Conservation (phyloP, 2,797 vertebrate species). For the Champsocephalus esox region DNA sequence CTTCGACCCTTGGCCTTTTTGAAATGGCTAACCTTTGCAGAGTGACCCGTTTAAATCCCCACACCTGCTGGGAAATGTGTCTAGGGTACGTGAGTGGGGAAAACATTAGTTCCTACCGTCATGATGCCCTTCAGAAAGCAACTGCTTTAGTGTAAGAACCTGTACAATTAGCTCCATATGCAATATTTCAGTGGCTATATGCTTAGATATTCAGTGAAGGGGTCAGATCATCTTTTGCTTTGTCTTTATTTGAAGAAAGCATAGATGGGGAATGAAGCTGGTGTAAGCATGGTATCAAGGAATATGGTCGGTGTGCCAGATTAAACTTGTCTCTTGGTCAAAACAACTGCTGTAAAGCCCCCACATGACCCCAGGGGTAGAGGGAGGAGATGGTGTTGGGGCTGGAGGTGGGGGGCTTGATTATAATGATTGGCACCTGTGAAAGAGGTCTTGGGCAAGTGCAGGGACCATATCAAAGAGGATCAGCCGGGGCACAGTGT, state of each 20-base stretch:
- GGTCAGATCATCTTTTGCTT: not conserved
- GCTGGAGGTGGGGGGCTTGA: constrained; percentile 52
- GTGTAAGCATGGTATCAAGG: constrained; percentile 57
- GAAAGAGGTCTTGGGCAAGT: constrained; percentile 73
- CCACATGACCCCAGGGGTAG: constrained; percentile 10
- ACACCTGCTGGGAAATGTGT: constrained; percentile 42
- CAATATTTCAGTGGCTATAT: not conserved
- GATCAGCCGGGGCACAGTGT: constrained; percentile 73
- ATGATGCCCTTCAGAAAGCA: constrained; percentile 15
- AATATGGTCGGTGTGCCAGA: constrained; percentile 46
- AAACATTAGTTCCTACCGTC: constrained; percentile 32
- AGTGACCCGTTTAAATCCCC: constrained; percentile 57
- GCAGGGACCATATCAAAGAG: constrained; percentile 79
- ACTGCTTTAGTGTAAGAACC: not conserved
- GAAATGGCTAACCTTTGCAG: constrained; percentile 59
- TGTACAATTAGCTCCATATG: not conserved
- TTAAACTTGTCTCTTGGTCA: constrained; percentile 57
- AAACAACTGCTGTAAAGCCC: constrained; percentile 32
- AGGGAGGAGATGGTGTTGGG: constrained; percentile 36
- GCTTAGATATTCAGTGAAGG: not conserved
- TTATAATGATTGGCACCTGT: constrained; percentile 79
- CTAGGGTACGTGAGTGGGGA: constrained; percentile 21
- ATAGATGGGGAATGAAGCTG: constrained; percentile 29
- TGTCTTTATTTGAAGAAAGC: constrained; percentile 23
- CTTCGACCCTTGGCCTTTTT: constrained; percentile 61